These are phyloP conservation scores for Gobio gobio DNA, from an alignment of 2,113 vertebrate genomes.

Conservation along the genomic window DNA sequence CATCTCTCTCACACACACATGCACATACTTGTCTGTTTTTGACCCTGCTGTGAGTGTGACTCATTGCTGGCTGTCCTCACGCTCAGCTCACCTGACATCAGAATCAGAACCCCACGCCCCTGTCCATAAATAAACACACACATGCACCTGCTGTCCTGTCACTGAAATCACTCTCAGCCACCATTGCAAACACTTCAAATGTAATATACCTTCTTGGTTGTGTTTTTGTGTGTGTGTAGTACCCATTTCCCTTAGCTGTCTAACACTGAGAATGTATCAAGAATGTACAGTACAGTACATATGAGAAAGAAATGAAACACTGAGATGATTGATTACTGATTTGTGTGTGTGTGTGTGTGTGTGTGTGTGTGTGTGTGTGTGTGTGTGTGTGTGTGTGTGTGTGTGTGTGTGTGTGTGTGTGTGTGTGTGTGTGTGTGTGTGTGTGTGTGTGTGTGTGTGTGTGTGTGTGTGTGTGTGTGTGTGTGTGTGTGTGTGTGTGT, in stretches of 20 bases:
- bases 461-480: too few relatives aligned
- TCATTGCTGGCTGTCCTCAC: constrained; percentile 33
- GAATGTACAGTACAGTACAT: not conserved
- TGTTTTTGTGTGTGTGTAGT: not conserved
- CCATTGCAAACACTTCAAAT: not conserved
- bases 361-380: too few relatives aligned
- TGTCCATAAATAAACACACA: constrained; percentile 2
- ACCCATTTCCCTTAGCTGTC: not conserved
- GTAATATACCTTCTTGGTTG: not conserved
- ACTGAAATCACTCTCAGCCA: constrained; percentile 16
- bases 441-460: too few relatives aligned
- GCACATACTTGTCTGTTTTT: constrained; percentile 3
- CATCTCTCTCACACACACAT: not conserved
- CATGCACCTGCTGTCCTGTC: constrained; percentile 9
- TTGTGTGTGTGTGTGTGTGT: too few relatives aligned
- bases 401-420: too few relatives aligned
- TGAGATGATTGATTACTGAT: too few relatives aligned
- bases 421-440: too few relatives aligned
- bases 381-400: too few relatives aligned
- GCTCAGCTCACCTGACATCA: constrained; percentile 27
- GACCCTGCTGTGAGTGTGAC: constrained; percentile 28
- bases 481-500: too few relatives aligned
- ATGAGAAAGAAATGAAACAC: too few relatives aligned
- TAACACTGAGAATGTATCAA: not conserved
- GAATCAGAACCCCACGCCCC: not conserved